Evolutionary conservation across 2,113 vertebrate genomes (phyloP), one percentile per base, ranked within the genome.

Genomic region (Colistium nudipinnis): DNA sequence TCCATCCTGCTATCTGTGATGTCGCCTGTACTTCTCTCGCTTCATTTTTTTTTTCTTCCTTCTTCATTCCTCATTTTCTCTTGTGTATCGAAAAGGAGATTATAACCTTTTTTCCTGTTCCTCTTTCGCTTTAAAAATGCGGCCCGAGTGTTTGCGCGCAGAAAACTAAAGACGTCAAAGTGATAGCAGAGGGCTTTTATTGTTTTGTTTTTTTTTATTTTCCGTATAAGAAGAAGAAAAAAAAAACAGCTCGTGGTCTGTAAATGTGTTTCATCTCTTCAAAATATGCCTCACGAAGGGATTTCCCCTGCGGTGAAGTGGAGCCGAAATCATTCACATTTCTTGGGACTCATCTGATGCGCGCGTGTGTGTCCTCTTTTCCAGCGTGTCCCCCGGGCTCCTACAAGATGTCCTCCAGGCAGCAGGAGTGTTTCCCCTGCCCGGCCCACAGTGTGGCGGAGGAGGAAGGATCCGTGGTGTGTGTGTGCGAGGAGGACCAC

Each of bases 401-500:
- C 74, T 98, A 97, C 84, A 99, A 97, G 91, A 94, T 94, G 87
- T 97, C 96, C 0, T 93, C 95, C 2, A 88, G 93, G 35, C 92
- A 97, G 72, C 93, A 94, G 81, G 93, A 94, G 87, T 99, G 97
- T 75, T 96, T 96, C 20, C 93, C 94, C 0, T 98, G 96, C 69
- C 96, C 96, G 0, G 93, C 94, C 81, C 93, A 97, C 93, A 99
- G 96, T 63, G 86, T 94, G n/a, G 91, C 96, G 0, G 94, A 93
- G 7, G 94, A 95, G 65, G 95, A 96, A n/a, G 96, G 95, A 56
- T 97, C 96, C 1, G 94, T 95, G 0, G 87, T 91, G 88, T 98
- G 97, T 33, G 83, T 82, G 7, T 99, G 97, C 76, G 93, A 97
- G 82, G 94, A 95, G 14, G 96, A 94, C 88, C 96, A 97, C 76